Evolutionary conservation across 1,140 invertebrate species (phyloP), one percentile per base, ranked within the genome.

Genomic region (Orius insidiosus): DNA sequence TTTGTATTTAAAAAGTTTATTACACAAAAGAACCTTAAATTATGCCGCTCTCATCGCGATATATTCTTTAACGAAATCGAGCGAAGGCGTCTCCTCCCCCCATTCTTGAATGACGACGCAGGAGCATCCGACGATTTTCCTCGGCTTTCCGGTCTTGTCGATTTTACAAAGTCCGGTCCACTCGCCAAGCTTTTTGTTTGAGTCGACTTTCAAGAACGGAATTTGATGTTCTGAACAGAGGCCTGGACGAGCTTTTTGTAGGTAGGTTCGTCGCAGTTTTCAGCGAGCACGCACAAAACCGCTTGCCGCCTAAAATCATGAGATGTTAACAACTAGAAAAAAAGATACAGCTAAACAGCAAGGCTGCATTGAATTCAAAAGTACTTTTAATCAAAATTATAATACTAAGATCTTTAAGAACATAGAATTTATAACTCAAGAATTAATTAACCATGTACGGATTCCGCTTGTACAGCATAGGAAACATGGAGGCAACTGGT

Each of bases 81-180:
- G 32, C 18, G 41, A 39, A 35, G 46, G 46, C 11, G 46, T 60
- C 52, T 53, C 92, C 63, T 94, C 88, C 56, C 92, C 92, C 63
- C 84, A 97, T 67, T 96, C 87, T 83, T 86, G 64, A 61, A 99
- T 87, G 36, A 98, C 94, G 46, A 97, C 92, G 65, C 93, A 96
- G 1, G 90, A 95, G 68, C 95, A 98, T 34, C 92, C 89, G 57
- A 97, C 93, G 54, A 98, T 89, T 72, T 99, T 99, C 51, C 95
- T 78, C 36, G 96, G 89, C 66, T 98, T 98, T 51, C 95, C 95
- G 55, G 95, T 88, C 59, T 88, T 95, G 68, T 99, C 96, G 59
- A 98, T 93, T 72, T 98, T 98, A 69, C 96, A 98, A 31, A 98
- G 74, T 53, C 95, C 96, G 51, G 90, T 84, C 93, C 94, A 98